Base-by-base conservation (phyloP, 1,140 invertebrate genomes). In the Drosophila pallidifrons region DNA sequence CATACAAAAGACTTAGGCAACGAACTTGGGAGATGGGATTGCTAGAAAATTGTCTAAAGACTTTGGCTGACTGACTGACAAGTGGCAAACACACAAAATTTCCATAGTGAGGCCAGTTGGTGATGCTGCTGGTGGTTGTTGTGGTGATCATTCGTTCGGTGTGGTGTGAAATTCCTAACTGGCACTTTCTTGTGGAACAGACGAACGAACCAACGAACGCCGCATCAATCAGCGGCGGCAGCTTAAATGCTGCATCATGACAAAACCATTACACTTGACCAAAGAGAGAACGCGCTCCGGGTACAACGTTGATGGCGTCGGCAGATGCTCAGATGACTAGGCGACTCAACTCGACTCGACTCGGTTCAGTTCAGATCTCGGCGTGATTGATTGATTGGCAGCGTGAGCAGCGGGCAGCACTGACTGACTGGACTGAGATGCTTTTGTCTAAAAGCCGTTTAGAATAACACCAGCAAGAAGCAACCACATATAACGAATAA, bases 181-280 rank as follows among this genome's bases (percentile, higher is more conserved):
- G 60, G 80, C 80, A 75, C 78, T 81, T 70, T 81, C 82, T 81
- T 81, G 64, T 63, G 73, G 81, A 74, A 72, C 20, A 25, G 20
- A 25, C 82, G 77, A 83, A 70, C 75, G 68, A 63, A 68, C 77
- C 64, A 85, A 69, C 74, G 74, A 64, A 69, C 64, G 83, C 60
- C 52, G 85, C 85, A 88, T 88, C 85, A 88, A 88, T 89, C 85
- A 89, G 61, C 75, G 76, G 85, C 85, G 78, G 85, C 85, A 89
- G 81, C 85, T 88, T 88, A 88, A 88, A 88, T 88, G 85, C 85
- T 88, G 85, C 85, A 88, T 88, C 85, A 88, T 88, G 85, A 88
- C 85, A 88, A 88, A 88, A 88, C 85, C 85, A 88, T 88, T 88
- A 88, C 85, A 88, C 85, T 88, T 88, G 85, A 88, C 85, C 85